Base-by-base conservation (phyloP, 2,113 vertebrate genomes). In the Empidonax alnorum region DNA sequence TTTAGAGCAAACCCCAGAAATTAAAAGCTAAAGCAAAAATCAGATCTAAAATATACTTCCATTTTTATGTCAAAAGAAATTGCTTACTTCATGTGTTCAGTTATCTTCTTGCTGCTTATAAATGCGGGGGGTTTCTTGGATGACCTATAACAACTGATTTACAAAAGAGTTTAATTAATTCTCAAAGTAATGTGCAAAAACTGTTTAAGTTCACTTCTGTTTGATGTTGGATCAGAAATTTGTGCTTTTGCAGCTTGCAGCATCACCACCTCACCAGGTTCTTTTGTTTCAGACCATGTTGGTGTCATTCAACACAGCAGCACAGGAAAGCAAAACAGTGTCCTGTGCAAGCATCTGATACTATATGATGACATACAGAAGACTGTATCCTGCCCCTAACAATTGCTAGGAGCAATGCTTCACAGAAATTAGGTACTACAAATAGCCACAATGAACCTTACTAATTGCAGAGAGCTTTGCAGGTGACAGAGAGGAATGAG, bases 381-480 rank as follows among this genome's bases (percentile, higher is more conserved):
- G 35, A 19, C 16, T 49, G 25, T 19, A 55, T 77, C 59, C 63
- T 71, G 63, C 10, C 41, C 74, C 81, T 58, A 82, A 66, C 1
- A 6, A 85, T 4, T 39, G 67, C 50, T 44, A 59, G 63, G 28
- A 87, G 71, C 47, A 73, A 84, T 47, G 63, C 30, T 59, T 50
- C 71, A 79, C 22, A 95, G 74, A 73, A 85, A 65, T 35, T 3
- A 76, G 65, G 58, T 2, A 4, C 65, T 59, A 59, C 87, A 58
- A 82, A 94, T 37, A 62, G 41, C 23, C 68, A 89, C 52, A 74
- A 59, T 31, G 82, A 93, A 63, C 87, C 30, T 71, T 23, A 77
- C 68, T 93, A 91, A 94, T 63, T 94, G 87, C 78, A 87, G 71
- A 83, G 74, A 56, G 72, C 59, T 86, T 91, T 85, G 53, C 49